A percentile compares a stretch with the other conserved stretches of the same genome.
Evolutionary conservation across 2,113 vertebrate genomes (phyloP).

Genomic region (Muscicapa adusta): DNA sequence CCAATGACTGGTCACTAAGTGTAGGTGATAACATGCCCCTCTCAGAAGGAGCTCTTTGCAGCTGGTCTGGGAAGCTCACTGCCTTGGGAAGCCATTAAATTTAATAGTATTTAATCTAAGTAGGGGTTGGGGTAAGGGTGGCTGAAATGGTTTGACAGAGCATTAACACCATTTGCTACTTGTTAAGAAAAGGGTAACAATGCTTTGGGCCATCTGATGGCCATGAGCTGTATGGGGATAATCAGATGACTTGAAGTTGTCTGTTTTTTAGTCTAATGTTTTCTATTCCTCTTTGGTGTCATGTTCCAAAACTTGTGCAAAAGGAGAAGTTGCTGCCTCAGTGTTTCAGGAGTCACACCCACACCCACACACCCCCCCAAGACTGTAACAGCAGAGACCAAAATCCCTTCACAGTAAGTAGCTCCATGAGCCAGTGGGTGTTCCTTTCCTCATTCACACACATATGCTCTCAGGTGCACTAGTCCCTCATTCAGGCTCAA

Average conservation of each 20-base stretch:
- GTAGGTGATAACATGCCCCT: not conserved
- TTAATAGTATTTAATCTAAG: not conserved
- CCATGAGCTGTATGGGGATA: not conserved
- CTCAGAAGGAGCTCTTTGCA: not conserved
- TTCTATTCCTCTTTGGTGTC: not conserved
- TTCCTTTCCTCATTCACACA: not conserved
- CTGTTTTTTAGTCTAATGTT: not conserved
- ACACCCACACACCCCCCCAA: not conserved
- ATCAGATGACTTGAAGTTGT: not conserved
- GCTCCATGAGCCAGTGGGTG: not conserved
- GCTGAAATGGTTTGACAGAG: not conserved
- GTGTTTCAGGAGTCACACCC: not conserved
- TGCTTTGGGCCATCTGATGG: not conserved
- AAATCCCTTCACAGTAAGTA: not conserved
- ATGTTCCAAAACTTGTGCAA: not conserved
- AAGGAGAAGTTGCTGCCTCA: accelerated
- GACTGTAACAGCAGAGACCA: not conserved
- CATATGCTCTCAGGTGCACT: not conserved
- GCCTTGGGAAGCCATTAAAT: not conserved
- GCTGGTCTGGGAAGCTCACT: not conserved
- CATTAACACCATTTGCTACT: not conserved
- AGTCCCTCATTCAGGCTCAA: not conserved
- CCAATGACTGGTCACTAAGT: not conserved
- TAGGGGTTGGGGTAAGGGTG: not conserved
- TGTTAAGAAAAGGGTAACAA: not conserved